phyloP scores from a whole-genome alignment of 2,888 invertebrate genomes.

The Leucophenga montana region DNA sequence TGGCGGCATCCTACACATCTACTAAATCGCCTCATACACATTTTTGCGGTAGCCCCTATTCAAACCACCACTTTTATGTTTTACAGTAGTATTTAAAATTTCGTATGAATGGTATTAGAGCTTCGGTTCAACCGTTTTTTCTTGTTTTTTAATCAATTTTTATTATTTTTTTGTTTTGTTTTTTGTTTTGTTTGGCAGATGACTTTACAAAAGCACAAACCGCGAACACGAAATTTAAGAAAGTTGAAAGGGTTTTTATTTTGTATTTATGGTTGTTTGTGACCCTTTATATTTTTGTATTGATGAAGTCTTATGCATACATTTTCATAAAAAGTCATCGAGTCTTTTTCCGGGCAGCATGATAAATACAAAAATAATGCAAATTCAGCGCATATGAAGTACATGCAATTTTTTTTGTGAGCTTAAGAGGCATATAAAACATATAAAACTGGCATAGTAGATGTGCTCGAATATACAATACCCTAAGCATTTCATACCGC shows the following conservation, averaged over 20 bases:
- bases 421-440: slow-evolving; percentile 32
- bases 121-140: too few relatives aligned
- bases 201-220: slow-evolving; percentile 19
- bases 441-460: background rate
- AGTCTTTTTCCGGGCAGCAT: background rate
- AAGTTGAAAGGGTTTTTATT: background rate
- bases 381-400: background rate
- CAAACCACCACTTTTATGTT: too few relatives aligned
- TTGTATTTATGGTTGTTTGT: background rate
- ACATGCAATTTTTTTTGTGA: background rate
- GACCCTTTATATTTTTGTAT: background rate
- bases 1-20: too few relatives aligned
- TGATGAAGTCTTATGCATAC: background rate
- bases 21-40: too few relatives aligned
- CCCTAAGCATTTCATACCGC: too few relatives aligned
- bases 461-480: background rate
- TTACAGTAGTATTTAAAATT: too few relatives aligned
- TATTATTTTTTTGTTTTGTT: slow-evolving; percentile 11
- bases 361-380: slow-evolving; percentile 1
- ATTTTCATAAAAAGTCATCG: background rate
- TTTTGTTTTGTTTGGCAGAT: slow-evolving; percentile 32
- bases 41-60: too few relatives aligned
- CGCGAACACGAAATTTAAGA: slow-evolving; percentile 1
- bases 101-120: too few relatives aligned
- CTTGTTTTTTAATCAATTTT: too few relatives aligned